Evolutionary conservation across 2,113 vertebrate species (phyloP).

Genomic region (Cricetomys ansorgei): DNA sequence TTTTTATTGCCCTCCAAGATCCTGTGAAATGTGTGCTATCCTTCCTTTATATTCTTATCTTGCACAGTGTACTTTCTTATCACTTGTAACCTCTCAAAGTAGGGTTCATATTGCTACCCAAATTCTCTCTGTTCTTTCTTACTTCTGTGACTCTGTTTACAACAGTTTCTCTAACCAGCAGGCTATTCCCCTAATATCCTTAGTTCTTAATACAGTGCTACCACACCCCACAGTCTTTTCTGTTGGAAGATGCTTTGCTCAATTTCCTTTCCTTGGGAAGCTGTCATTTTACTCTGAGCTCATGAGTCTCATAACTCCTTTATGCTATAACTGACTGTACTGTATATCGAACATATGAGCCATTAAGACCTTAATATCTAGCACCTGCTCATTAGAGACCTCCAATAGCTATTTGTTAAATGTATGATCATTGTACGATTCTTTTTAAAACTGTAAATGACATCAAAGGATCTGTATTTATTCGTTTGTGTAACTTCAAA

Average conservation of each 20-base stretch:
- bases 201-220: neutral
- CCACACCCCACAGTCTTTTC: neutral
- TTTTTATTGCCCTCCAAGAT: neutral
- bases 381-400: neutral
- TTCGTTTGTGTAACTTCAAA: neutral
- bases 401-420: neutral
- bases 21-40: neutral
- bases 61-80: neutral
- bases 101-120: neutral
- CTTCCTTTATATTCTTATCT: neutral
- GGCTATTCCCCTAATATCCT: neutral
- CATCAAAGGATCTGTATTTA: neutral
- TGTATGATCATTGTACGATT: neutral
- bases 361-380: neutral
- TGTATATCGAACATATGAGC: neutral
- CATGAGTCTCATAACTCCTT: neutral
- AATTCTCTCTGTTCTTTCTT: neutral
- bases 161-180: neutral
- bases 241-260: neutral
- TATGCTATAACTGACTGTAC: neutral
- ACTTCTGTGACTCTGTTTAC: neutral
- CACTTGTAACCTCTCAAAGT: neutral
- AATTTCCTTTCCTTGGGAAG: neutral
- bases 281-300: neutral
- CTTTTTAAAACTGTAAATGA: neutral